A percentile compares a stretch with the other conserved stretches of the same genome.
Conservation (phyloP, 2,888 invertebrate species). For the Agonopterix subpropinquella region DNA sequence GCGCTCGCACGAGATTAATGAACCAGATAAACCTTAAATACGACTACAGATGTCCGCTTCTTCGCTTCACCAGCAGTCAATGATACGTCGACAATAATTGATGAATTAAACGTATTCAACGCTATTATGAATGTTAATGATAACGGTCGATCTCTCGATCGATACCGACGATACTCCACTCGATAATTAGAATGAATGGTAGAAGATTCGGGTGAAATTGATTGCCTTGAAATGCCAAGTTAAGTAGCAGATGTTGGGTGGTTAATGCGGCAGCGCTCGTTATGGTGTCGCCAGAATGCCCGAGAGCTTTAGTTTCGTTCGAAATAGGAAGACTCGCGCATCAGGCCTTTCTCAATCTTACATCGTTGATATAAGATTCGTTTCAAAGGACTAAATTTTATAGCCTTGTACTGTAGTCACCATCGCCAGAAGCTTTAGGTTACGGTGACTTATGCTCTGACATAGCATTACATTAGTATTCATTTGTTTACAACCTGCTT, state of each 20-base stretch:
- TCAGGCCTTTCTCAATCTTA: no score
- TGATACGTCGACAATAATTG: constrained; percentile 47
- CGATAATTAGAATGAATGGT: constrained; percentile 66
- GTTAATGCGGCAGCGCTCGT: constrained; percentile 31
- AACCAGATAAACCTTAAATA: constrained; percentile 70
- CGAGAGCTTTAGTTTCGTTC: not conserved
- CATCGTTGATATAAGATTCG: no score
- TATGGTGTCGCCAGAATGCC: constrained; percentile 7
- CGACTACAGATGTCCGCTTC: constrained; percentile 61
- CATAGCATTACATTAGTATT: constrained; percentile 33
- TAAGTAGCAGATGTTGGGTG: constrained; percentile 37
- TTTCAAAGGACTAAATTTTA: no score
- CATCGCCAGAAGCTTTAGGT: constrained; percentile 7
- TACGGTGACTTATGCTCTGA: constrained; percentile 24
- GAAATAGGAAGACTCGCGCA: no score
- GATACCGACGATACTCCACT: constrained; percentile 30
- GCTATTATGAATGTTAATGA: constrained; percentile 61
- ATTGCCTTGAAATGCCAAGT: constrained; percentile 37
- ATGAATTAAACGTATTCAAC: constrained; percentile 60
- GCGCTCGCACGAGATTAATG: constrained; percentile 68
- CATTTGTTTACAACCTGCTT: constrained; percentile 48
- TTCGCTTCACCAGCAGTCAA: constrained; percentile 33
- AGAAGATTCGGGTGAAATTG: constrained; percentile 43
- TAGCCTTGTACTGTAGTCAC: not conserved
- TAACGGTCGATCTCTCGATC: constrained; percentile 41